phyloP scores from a whole-genome alignment of 2,797 vertebrate species.

The Poeciliopsis infans region DNA sequence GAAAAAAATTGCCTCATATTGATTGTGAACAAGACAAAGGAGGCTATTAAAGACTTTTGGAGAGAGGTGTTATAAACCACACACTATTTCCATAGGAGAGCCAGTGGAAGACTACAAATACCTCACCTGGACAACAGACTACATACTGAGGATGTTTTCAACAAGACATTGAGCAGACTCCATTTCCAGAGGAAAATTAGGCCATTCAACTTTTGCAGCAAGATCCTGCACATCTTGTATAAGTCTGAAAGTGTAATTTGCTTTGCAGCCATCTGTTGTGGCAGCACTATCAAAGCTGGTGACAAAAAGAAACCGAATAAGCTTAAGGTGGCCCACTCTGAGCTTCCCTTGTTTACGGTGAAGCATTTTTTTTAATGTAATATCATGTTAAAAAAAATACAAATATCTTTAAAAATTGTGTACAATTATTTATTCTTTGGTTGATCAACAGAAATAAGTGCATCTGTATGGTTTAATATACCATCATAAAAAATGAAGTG shows the following conservation, averaged over 20 bases:
- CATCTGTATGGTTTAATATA: neutral
- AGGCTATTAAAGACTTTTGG: conserved; percentile 3
- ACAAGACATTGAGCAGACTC: neutral
- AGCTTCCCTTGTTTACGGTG: neutral
- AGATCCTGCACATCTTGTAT: conserved; percentile 2
- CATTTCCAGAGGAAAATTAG: neutral
- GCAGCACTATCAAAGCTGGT: neutral
- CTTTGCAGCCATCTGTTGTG: conserved; percentile 3
- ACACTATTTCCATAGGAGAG: neutral
- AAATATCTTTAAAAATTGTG: neutral
- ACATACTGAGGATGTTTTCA: neutral
- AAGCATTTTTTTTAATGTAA: neutral
- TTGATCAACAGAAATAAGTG: neutral
- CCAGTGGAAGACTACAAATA: neutral
- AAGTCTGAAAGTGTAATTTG: conserved; percentile 1
- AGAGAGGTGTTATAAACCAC: neutral
- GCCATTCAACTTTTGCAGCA: conserved; percentile 6
- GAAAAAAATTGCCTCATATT: neutral
- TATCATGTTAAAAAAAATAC: neutral
- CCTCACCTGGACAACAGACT: neutral
- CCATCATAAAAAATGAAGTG: no score
- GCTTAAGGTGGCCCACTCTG: neutral
- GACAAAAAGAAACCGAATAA: neutral
- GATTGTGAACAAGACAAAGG: conserved; percentile 7
- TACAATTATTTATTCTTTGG: neutral